Base-by-base conservation (phyloP, 2,888 invertebrate species). In the Diaphora mendica region DNA sequence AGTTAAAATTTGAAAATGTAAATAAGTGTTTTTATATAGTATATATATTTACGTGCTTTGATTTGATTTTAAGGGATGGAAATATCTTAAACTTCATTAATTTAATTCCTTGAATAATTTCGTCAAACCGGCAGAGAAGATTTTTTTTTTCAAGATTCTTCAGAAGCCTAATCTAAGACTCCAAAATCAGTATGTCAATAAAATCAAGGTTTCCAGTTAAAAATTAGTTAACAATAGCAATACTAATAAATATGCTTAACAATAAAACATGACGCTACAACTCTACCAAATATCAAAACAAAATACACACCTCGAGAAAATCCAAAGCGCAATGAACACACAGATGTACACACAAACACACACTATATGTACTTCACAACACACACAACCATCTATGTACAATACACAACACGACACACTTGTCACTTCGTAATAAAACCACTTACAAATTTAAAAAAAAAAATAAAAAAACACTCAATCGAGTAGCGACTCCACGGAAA, bases 291-390 rank as follows among this genome's bases (percentile, higher is more conserved):
- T 68, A 72, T 26, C 62, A 42, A 75, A 80, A 79, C 70, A 72
- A 76, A 68, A 79, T 67, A 82, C 81, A 77, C 77, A 85, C 85
- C 82, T 85, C 76, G 70, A 76, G 78, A 70, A 77, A 79, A 84
- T 85, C 85, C 85, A 85, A 85, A 77, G 78, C 74, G 64, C 77
- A 75, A 71, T 71, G 76, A 75, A 71, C 71, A 75, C 76, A 79
- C 75, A 80, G 72, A 72, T 35, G 76, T 74, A 70, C 64, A 75
- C 77, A 75, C 78, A 80, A 44, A 74, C 68, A 81, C 78, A 78
- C 74, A 77, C 73, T 73, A 30, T 76, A 23, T 64, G 67, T 68
- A 78, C 75, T 68, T 79, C 78, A 78, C 76, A 70, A 78, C 73
- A 75, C 75, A 51, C 71, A 69, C 74, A 78, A 76, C 78, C 70